These are phyloP conservation scores for Sebastes iracundus DNA, from an alignment of 2,797 vertebrate species.

Conservation along the genomic window DNA sequence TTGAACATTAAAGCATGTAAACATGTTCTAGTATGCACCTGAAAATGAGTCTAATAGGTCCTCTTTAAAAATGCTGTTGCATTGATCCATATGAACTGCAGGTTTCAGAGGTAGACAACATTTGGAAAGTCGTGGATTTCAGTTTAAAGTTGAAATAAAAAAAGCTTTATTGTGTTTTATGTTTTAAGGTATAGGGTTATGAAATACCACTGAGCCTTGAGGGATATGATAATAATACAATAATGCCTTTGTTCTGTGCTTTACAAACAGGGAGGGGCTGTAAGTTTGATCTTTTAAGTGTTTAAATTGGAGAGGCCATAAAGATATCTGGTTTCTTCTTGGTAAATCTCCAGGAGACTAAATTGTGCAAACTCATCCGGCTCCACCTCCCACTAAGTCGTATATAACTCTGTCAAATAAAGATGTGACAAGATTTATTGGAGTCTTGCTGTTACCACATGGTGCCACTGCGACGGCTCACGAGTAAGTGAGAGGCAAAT, in stretches of 20 bases:
- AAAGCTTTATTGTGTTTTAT: neutral
- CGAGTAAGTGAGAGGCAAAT: neutral
- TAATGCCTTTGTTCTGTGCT: conserved; percentile 30
- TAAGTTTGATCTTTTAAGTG: conserved; percentile 27
- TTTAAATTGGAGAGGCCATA: conserved; percentile 48
- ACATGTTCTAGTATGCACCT: too few relatives aligned
- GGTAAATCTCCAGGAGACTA: conserved; percentile 27
- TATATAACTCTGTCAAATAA: conserved; percentile 12
- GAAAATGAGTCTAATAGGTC: too few relatives aligned
- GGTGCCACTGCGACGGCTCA: neutral
- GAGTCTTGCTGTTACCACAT: neutral
- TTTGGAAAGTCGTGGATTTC: neutral
- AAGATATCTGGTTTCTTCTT: conserved; percentile 57
- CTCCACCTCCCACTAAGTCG: neutral
- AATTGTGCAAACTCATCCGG: conserved; percentile 27
- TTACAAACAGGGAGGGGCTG: conserved; percentile 16
- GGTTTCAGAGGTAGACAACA: neutral
- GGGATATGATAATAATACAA: conserved; percentile 6
- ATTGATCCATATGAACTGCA: neutral
- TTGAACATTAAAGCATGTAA: too few relatives aligned
- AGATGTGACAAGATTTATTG: conserved; percentile 32
- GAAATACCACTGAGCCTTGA: neutral
- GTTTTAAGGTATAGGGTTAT: neutral
- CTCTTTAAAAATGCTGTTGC: neutral
- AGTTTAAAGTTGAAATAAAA: neutral